These are phyloP conservation scores for Ectemnius cavifrons DNA, from an alignment of 2,888 invertebrate species.

Conservation along the genomic window DNA sequence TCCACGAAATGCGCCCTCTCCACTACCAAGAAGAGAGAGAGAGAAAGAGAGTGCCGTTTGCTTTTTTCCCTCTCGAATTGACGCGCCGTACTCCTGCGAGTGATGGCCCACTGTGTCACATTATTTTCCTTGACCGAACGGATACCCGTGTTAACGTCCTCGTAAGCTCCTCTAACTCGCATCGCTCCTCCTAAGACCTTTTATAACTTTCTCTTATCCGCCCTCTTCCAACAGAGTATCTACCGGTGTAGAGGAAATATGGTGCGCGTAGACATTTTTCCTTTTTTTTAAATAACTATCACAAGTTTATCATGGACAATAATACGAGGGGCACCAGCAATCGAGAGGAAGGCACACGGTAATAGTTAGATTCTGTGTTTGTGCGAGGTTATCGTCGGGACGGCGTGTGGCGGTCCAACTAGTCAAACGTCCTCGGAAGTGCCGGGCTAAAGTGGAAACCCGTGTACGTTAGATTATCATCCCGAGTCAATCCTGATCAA, in stretches of 20 bases:
- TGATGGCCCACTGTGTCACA: constrained; percentile 20
- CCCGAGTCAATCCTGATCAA: constrained; percentile 76
- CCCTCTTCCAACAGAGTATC: neutral
- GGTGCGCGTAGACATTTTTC: no score
- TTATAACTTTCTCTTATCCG: neutral
- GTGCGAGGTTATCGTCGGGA: constrained; percentile 11
- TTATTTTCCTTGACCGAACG: constrained; percentile 3
- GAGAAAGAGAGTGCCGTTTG: constrained; percentile 18
- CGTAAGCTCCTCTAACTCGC: constrained; percentile 4
- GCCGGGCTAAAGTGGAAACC: constrained; percentile 75
- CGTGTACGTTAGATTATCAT: constrained; percentile 77
- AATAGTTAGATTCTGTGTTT: neutral
- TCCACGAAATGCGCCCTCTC: constrained; percentile 37
- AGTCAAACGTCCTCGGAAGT: constrained; percentile 57
- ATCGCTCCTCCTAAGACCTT: neutral
- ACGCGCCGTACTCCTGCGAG: constrained; percentile 27
- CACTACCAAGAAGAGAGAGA: constrained; percentile 21
- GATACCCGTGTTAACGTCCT: constrained; percentile 1
- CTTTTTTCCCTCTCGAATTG: constrained; percentile 13
- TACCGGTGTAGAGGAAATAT: no score
- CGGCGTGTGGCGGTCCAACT: constrained; percentile 24
- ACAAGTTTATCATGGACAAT: no score
- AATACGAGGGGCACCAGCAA: no score
- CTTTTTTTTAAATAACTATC: no score
- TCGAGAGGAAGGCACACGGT: no score